These are phyloP conservation scores for Ploceus nigricollis DNA, from an alignment of 2,113 vertebrate genomes.

Conservation along the genomic window DNA sequence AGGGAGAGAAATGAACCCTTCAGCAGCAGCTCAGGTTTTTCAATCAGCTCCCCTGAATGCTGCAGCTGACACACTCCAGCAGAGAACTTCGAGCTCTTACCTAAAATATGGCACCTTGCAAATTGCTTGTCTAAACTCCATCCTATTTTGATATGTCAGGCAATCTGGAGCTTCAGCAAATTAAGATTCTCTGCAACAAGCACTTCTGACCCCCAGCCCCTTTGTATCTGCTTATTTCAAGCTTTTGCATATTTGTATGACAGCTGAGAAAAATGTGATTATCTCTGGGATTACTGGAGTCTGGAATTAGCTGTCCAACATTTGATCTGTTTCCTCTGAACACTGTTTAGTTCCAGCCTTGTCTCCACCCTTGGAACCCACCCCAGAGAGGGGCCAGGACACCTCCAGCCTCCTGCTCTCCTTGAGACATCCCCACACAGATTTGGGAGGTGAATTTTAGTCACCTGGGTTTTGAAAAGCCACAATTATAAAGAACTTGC, in stretches of 20 bases:
- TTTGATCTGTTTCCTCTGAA: neutral
- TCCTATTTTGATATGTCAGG: neutral
- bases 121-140: neutral
- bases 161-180: neutral
- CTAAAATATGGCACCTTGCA: neutral
- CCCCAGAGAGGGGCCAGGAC: neutral
- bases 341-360: neutral
- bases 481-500: neutral
- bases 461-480: neutral
- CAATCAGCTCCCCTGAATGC: neutral
- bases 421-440: neutral
- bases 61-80: neutral
- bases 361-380: fast-evolving
- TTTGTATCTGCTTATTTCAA: neutral
- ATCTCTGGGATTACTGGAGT: neutral
- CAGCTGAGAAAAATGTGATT: neutral
- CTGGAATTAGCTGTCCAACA: neutral
- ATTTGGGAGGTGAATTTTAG: neutral
- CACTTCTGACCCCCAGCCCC: neutral
- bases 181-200: neutral
- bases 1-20: neutral
- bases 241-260: neutral
- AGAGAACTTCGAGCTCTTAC: neutral
- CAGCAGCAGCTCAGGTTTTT: neutral
- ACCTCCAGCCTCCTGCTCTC: neutral